These are phyloP conservation scores for Hystrix cristata DNA, from an alignment of 2,113 vertebrate species.

Conservation along the genomic window DNA sequence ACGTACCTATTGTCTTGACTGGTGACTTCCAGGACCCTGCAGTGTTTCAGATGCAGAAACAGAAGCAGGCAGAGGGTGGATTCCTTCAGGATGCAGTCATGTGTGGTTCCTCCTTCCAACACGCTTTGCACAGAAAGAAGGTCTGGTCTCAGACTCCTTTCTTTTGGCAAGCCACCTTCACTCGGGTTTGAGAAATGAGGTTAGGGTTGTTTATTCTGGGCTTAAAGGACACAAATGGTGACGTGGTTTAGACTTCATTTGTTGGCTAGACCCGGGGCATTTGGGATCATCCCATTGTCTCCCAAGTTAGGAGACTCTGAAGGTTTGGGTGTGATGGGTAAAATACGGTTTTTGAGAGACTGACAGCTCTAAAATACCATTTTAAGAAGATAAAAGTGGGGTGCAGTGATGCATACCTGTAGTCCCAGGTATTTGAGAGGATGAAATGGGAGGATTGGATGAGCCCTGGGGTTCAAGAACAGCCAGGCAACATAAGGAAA, in stretches of 20 bases:
- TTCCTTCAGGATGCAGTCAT: not conserved
- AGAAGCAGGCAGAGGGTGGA: too few relatives aligned
- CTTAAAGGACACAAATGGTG: not conserved
- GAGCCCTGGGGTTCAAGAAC: not conserved
- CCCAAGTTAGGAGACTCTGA: not conserved
- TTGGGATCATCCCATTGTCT: not conserved
- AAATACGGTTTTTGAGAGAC: not conserved
- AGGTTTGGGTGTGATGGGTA: not conserved
- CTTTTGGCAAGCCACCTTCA: not conserved
- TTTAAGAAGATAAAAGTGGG: not conserved
- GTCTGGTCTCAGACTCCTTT: not conserved
- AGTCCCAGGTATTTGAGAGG: not conserved
- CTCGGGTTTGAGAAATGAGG: constrained; percentile 37
- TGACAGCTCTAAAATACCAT: not conserved
- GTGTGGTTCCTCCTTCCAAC: not conserved
- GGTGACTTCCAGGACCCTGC: not conserved
- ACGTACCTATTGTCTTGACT: accelerated
- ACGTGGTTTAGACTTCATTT: not conserved
- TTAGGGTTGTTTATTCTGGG: constrained; percentile 38
- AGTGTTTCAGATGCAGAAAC: not conserved
- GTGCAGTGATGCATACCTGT: too few relatives aligned
- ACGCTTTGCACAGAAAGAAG: not conserved
- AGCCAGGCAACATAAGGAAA: too few relatives aligned
- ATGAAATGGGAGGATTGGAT: not conserved
- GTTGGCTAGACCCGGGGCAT: not conserved